These are phyloP conservation scores for Vulpes lagopus DNA, from an alignment of 2,113 vertebrate genomes.

Conservation along the genomic window DNA sequence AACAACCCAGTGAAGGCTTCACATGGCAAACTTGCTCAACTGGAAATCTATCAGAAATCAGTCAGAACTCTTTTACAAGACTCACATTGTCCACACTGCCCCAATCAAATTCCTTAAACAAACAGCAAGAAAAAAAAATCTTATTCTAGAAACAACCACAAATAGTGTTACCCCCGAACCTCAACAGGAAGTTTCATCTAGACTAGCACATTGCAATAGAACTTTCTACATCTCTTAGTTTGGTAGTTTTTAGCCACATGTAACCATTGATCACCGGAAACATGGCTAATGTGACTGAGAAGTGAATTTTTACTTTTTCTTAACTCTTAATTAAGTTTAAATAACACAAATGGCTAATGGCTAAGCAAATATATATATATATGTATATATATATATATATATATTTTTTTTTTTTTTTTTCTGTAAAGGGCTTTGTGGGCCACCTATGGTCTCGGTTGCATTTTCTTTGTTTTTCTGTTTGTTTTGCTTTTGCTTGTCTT, in stretches of 20 bases:
- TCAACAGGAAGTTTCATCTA: background rate
- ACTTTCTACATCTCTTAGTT: background rate
- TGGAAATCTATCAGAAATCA: background rate
- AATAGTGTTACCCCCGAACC: background rate
- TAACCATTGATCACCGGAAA: background rate
- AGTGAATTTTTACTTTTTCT: background rate
- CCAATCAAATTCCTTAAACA: conserved; percentile 16
- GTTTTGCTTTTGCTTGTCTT: background rate
- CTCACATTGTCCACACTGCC: background rate
- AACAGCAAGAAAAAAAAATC: background rate
- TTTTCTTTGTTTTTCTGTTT: background rate
- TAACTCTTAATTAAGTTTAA: conserved; percentile 46
- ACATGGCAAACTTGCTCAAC: background rate
- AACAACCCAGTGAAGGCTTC: background rate
- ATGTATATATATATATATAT: too few species aligned
- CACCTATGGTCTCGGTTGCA: background rate
- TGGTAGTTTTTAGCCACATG: background rate
- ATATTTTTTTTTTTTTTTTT: background rate
- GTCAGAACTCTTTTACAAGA: background rate
- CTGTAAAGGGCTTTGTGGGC: background rate
- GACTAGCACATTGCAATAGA: background rate
- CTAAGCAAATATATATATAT: background rate
- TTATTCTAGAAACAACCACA: background rate
- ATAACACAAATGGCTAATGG: background rate
- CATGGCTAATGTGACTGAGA: background rate